A percentile compares a stretch with the other conserved stretches of the same genome.
Evolutionary conservation across 2,888 invertebrate species (phyloP).

Genomic region (Trichogramma dendrolimi): DNA sequence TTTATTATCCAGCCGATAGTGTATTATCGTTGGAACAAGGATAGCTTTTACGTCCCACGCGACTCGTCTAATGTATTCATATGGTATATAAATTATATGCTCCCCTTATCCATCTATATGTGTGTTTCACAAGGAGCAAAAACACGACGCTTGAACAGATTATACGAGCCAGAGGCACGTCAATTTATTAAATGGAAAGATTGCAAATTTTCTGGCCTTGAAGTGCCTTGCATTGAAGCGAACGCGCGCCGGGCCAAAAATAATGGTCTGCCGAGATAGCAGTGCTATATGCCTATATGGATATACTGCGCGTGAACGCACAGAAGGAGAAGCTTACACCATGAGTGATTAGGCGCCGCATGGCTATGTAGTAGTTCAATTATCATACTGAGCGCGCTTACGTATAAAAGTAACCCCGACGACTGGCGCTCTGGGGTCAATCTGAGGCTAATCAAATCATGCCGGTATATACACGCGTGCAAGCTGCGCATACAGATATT

Average conservation of each 20-base stretch:
- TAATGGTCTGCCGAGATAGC: conserved; percentile 42
- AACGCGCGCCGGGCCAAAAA: conserved; percentile 38
- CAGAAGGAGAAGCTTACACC: conserved; percentile 29
- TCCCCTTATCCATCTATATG: conserved; percentile 29
- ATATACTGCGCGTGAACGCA: too few species aligned
- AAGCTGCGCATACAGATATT: too few species aligned
- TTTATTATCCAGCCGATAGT: conserved; percentile 27
- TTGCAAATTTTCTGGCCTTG: conserved; percentile 52
- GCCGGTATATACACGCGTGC: conserved; percentile 33
- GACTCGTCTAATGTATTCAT: conserved; percentile 47
- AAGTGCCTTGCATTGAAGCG: conserved; percentile 40
- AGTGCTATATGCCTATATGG: neutral
- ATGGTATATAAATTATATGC: conserved; percentile 50
- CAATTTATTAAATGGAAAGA: conserved; percentile 53
- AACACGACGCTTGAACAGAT: neutral
- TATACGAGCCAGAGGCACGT: conserved; percentile 29
- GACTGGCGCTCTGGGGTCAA: conserved; percentile 46
- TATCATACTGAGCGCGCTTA: conserved; percentile 12
- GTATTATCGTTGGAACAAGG: conserved; percentile 16
- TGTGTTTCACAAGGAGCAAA: conserved; percentile 19
- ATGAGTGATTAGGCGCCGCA: conserved; percentile 44
- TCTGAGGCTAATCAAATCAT: conserved; percentile 54
- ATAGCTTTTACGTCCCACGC: conserved; percentile 1
- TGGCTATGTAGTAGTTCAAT: conserved; percentile 17
- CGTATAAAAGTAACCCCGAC: conserved; percentile 20